Evolutionary conservation across 2,888 invertebrate genomes (phyloP), one percentile per base, ranked within the genome.

Genomic region (Chrysodeixis includens): DNA sequence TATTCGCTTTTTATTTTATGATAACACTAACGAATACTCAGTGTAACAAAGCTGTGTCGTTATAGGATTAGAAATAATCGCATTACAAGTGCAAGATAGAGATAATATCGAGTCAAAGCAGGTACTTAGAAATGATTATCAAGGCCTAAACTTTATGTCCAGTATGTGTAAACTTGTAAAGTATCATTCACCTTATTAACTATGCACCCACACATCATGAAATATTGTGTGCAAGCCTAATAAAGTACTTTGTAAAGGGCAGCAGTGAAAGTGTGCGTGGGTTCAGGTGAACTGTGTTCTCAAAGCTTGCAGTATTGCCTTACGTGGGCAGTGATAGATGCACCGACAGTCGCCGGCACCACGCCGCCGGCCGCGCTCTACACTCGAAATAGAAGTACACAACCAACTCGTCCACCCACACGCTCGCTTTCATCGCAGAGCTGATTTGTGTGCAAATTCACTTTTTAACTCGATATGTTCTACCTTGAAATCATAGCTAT

Each of bases 281-380:
- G 83, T 58, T 75, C 67, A 56, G 62, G 74, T 74, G 73, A 73
- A 72, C 70, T 71, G 69, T 67, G 74, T 81, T 74, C 66, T 78
- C 77, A 74, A 69, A 69, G 76, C 79, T 71, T 74, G 77, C 75
- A 79, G 66, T 76, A 63, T 74, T 67, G 53, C 73, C 75, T 81
- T 78, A 80, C 85, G 89, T 85, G 81, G 87, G 87, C 65, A 74
- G 85, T 87, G 88, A 87, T 85, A 78, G 83, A 88, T 88, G 86
- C 86, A 84, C 73, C 70, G 71, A 60, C 72, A 72, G 73, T 64
- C 71, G 70, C 66, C 76, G 71, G 74, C 71, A 74, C 69, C 71
- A 71, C 69, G 20, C 40, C 49, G 51, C 62, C 61, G 58, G 20
- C 49, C 32, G 26, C 54, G 63, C 62, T 58, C 75, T 52, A 66